phyloP scores from a whole-genome alignment of 2,113 vertebrate species.

The Equus quagga region DNA sequence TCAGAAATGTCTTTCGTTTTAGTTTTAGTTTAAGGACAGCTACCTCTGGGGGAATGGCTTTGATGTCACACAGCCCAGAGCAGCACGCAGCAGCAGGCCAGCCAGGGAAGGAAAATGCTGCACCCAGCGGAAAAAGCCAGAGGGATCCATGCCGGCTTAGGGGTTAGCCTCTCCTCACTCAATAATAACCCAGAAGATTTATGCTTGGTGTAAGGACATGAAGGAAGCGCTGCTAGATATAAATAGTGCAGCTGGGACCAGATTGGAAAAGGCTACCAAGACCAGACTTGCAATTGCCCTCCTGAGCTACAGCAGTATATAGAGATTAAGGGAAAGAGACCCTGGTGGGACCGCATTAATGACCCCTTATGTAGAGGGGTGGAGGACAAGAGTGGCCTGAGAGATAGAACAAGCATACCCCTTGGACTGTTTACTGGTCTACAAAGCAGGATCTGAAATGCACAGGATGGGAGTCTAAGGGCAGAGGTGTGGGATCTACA shows the following conservation, averaged over 20 bases:
- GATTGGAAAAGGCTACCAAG: not conserved
- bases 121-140: not conserved
- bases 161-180: not conserved
- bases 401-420: not conserved
- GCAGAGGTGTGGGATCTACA: no score
- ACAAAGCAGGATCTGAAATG: not conserved
- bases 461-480: not conserved
- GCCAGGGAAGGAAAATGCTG: conserved; percentile 14
- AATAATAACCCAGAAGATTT: conserved; percentile 51
- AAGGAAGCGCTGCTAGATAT: conserved; percentile 21
- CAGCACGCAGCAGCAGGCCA: not conserved
- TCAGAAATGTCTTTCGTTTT: conserved; percentile 58
- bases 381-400: not conserved
- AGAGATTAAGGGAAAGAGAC: not conserved
- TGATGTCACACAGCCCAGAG: conserved; percentile 52
- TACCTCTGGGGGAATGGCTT: conserved; percentile 57
- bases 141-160: not conserved
- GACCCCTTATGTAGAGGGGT: not conserved
- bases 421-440: not conserved
- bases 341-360: not conserved
- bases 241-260: not conserved
- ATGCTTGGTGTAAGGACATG: conserved; percentile 30
- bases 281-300: not conserved
- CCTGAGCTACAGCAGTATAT: not conserved
- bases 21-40: conserved; percentile 70